Percentiles rank a stretch among this genome's conserved stretches.
These are phyloP conservation scores for Mystacornis crossleyi DNA, from an alignment of 2,113 vertebrate genomes.

Conservation along the genomic window DNA sequence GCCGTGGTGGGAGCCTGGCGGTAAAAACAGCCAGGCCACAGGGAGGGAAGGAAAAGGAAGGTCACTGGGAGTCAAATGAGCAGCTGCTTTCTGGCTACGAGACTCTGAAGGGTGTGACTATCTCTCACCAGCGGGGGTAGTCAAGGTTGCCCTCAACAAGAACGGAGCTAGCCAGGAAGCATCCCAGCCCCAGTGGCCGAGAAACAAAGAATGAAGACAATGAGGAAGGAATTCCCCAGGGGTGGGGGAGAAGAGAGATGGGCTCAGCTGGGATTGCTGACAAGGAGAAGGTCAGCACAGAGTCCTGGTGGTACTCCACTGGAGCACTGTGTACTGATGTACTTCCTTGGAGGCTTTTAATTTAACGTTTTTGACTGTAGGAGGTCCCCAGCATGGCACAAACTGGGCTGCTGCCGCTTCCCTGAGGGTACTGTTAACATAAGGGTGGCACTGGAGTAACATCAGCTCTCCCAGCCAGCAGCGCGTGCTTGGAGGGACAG, in stretches of 20 bases:
- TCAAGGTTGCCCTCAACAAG: background rate
- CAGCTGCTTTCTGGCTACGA: background rate
- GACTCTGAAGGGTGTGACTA: background rate
- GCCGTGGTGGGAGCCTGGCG: background rate
- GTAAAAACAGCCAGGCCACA: background rate
- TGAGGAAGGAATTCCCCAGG: background rate
- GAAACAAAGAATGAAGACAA: background rate
- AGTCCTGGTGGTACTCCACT: background rate
- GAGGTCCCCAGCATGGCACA: background rate
- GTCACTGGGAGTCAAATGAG: background rate
- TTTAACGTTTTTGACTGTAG: background rate
- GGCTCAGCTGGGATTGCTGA: background rate
- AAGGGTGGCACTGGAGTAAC: background rate
- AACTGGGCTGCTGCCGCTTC: background rate
- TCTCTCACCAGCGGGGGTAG: background rate
- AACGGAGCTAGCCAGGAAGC: background rate
- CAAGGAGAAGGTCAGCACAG: background rate
- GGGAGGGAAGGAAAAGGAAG: background rate
- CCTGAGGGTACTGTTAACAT: background rate
- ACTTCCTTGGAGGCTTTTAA: background rate
- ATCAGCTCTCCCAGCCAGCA: background rate
- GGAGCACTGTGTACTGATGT: background rate
- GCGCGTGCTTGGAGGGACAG: fast-evolving
- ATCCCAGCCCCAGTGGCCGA: background rate
- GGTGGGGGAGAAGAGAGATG: fast-evolving